phyloP scores from a whole-genome alignment of 2,888 invertebrate genomes.

The Amphipoea oculea region DNA sequence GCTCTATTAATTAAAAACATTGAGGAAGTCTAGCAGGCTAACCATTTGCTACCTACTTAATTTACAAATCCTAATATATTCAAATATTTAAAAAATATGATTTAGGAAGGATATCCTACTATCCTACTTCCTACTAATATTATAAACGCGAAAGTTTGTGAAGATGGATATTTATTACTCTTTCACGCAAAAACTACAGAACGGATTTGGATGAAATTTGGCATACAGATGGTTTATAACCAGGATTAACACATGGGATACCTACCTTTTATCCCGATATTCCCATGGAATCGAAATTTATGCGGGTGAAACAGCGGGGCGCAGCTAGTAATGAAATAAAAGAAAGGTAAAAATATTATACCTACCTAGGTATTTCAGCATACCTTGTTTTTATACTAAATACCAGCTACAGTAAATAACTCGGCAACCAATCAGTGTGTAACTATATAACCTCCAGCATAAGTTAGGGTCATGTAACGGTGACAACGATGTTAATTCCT shows the following conservation, averaged over 20 bases:
- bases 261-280: no score
- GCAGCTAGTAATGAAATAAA: background rate
- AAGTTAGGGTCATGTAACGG: constrained; percentile 56
- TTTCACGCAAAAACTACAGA: no score
- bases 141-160: no score
- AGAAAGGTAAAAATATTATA: background rate
- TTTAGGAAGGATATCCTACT: background rate
- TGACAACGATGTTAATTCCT: constrained; percentile 77
- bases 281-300: no score
- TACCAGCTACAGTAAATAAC: background rate
- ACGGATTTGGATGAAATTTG: no score
- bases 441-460: constrained; percentile 21
- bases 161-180: no score
- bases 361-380: background rate
- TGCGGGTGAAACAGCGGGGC: no score
- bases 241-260: no score
- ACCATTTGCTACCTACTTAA: background rate
- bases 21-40: background rate
- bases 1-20: no score
- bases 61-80: background rate
- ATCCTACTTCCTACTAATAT: no score
- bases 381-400: background rate
- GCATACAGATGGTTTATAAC: no score
- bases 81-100: background rate
- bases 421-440: constrained; percentile 28